Percentiles rank a stretch among this genome's conserved stretches.
Conservation (phyloP, 1,140 invertebrate species). For the Asbolus verrucosus region DNA sequence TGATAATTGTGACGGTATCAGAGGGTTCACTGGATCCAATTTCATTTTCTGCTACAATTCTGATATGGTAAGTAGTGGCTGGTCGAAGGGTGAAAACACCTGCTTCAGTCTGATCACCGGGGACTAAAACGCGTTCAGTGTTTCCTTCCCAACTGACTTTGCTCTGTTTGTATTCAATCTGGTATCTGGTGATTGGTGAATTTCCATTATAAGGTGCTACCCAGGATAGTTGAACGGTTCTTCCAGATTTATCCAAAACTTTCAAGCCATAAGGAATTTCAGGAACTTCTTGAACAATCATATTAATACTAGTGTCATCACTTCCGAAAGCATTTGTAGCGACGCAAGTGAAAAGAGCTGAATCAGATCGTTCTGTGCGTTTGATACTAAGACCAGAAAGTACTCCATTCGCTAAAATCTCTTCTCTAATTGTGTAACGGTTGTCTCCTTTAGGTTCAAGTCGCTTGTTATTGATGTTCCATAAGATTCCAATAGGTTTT, state of each 20-base stretch:
- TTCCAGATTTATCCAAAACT: conserved; percentile 91
- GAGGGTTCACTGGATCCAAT: conserved; percentile 93
- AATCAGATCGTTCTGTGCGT: conserved; percentile 89
- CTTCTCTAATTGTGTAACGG: conserved; percentile 92
- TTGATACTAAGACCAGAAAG: conserved; percentile 91
- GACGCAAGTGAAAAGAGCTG: conserved; percentile 93
- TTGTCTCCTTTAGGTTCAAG: conserved; percentile 88
- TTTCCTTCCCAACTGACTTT: conserved; percentile 87
- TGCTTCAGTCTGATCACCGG: conserved; percentile 87
- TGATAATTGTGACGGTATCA: conserved; percentile 92
- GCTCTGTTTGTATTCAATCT: conserved; percentile 93
- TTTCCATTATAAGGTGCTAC: conserved; percentile 95
- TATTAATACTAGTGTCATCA: conserved; percentile 94
- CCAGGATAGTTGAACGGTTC: conserved; percentile 92
- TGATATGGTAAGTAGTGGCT: conserved; percentile 91
- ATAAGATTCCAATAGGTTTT: conserved; percentile 94
- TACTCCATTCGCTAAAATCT: conserved; percentile 87
- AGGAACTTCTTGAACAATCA: conserved; percentile 96
- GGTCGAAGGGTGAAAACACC: conserved; percentile 90
- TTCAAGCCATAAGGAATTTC: conserved; percentile 92
- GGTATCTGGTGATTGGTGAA: conserved; percentile 89
- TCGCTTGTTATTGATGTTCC: conserved; percentile 95
- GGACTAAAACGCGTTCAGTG: conserved; percentile 86
- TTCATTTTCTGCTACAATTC: conserved; percentile 95
- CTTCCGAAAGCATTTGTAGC: conserved; percentile 95